Evolutionary conservation across 2,888 invertebrate genomes (phyloP).

Genomic region (Oscheius sp.): DNA sequence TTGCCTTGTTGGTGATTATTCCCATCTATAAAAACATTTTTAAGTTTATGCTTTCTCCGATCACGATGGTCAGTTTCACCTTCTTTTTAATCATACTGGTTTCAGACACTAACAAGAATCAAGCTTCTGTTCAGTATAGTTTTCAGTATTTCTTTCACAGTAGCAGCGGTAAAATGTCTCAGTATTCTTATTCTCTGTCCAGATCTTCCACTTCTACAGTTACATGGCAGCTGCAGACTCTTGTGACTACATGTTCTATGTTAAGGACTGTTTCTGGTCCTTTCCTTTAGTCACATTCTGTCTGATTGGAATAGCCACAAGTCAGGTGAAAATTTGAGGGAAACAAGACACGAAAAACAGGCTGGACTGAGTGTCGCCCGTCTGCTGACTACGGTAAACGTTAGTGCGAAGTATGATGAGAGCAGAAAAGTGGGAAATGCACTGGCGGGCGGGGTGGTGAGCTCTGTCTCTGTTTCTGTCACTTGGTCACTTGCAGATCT

Average conservation of each 20-base stretch:
- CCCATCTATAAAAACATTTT: conserved; percentile 13
- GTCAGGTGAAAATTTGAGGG: conserved; percentile 5
- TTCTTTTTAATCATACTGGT: background rate
- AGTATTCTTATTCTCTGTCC: background rate
- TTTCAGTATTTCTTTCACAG: conserved; percentile 10
- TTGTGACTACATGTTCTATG: conserved; percentile 23
- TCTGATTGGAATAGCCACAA: conserved; percentile 31
- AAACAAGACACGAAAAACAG: conserved; percentile 1
- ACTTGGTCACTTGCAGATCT: background rate
- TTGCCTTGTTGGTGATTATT: background rate
- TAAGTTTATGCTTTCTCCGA: conserved; percentile 13
- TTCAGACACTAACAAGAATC: conserved; percentile 12
- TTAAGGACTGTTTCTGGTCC: conserved; percentile 15
- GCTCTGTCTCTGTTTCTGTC: background rate
- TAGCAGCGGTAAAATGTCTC: conserved; percentile 8
- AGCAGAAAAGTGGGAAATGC: background rate
- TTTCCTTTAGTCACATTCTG: conserved; percentile 14
- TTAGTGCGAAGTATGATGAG: conserved; percentile 8
- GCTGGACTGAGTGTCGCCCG: conserved; percentile 21
- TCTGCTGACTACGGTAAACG: conserved; percentile 13
- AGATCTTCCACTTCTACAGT: conserved; percentile 23
- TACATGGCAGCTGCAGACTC: background rate
- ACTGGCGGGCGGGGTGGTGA: background rate
- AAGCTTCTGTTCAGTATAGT: conserved; percentile 20
- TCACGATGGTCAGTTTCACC: background rate